Conservation (phyloP, 2,888 invertebrate genomes). For the Taenaris catops region DNA sequence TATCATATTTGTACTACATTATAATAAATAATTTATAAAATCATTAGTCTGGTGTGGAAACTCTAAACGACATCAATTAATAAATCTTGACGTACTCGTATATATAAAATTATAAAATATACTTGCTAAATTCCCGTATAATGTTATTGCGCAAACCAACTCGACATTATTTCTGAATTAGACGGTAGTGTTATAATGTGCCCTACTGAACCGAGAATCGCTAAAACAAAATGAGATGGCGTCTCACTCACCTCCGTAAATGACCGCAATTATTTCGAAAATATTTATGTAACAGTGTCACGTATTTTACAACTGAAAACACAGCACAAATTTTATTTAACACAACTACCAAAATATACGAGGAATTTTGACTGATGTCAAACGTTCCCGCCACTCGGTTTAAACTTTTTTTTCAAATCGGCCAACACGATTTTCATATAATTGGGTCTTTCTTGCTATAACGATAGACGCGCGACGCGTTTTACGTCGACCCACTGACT, state of each 20-base stretch:
- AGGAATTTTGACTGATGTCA: conserved; percentile 46
- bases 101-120: neutral
- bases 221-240: conserved; percentile 25
- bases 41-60: conserved; percentile 4
- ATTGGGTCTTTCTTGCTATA: conserved; percentile 19
- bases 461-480: conserved; percentile 34
- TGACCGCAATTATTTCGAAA: conserved; percentile 24
- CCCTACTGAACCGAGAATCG: conserved; percentile 14
- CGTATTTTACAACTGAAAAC: conserved; percentile 21
- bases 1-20: too few species aligned
- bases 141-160: conserved; percentile 3
- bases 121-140: conserved; percentile 4
- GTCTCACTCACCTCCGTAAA: conserved; percentile 21
- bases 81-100: conserved; percentile 1
- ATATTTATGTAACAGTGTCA: conserved; percentile 18
- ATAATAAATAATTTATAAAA: conserved; percentile 7
- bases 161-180: conserved; percentile 5
- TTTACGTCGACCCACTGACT: conserved; percentile 39
- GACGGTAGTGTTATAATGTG: conserved; percentile 26
- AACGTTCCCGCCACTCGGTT: conserved; percentile 32
- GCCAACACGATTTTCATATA: conserved; percentile 26
- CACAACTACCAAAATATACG: conserved; percentile 18
- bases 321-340: conserved; percentile 26
- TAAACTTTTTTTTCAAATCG: conserved; percentile 24
- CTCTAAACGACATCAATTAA: neutral